phyloP scores from a whole-genome alignment of 2,888 invertebrate species.

The Acanthopleura granulata region DNA sequence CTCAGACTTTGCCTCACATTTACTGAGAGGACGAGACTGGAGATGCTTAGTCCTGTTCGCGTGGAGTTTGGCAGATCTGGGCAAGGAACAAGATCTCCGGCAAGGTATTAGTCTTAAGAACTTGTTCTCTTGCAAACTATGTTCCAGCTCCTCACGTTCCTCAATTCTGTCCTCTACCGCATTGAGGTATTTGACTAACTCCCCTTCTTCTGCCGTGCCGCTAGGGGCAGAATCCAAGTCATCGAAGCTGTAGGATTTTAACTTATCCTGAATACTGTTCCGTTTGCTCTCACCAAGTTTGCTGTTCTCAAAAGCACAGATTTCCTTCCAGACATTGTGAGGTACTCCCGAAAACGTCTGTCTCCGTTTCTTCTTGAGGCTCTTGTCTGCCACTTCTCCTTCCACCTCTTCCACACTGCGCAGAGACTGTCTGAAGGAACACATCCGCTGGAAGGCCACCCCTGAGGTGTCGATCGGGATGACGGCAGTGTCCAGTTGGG shows the following conservation, averaged over 20 bases:
- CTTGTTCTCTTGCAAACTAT: conserved; percentile 43
- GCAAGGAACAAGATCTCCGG: conserved; percentile 53
- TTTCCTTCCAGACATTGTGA: conserved; percentile 54
- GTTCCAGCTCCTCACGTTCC: conserved; percentile 50
- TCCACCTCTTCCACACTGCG: conserved; percentile 34
- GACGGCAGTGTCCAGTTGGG: conserved; percentile 79
- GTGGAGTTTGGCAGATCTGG: conserved; percentile 50
- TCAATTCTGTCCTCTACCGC: conserved; percentile 59
- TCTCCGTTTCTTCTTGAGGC: conserved; percentile 45
- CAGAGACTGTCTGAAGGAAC: conserved; percentile 85
- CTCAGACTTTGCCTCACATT: conserved; percentile 16
- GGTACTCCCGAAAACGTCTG: conserved; percentile 60
- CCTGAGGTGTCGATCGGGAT: conserved; percentile 92
- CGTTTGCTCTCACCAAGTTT: not conserved
- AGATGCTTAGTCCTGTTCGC: not conserved
- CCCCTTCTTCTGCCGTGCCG: conserved; percentile 42
- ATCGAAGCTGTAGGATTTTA: conserved; percentile 57
- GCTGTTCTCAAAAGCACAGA: conserved; percentile 51
- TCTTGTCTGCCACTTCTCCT: conserved; percentile 25
- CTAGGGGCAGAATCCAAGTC: conserved; percentile 45
- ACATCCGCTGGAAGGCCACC: conserved; percentile 89
- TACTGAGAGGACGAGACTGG: conserved; percentile 2
- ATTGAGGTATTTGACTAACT: conserved; percentile 54
- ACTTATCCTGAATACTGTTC: conserved; percentile 32
- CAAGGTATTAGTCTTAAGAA: conserved; percentile 56